Evolutionary conservation across 2,797 vertebrate genomes (phyloP), one percentile per base, ranked within the genome.

Genomic region (Craterocephalus amniculus): DNA sequence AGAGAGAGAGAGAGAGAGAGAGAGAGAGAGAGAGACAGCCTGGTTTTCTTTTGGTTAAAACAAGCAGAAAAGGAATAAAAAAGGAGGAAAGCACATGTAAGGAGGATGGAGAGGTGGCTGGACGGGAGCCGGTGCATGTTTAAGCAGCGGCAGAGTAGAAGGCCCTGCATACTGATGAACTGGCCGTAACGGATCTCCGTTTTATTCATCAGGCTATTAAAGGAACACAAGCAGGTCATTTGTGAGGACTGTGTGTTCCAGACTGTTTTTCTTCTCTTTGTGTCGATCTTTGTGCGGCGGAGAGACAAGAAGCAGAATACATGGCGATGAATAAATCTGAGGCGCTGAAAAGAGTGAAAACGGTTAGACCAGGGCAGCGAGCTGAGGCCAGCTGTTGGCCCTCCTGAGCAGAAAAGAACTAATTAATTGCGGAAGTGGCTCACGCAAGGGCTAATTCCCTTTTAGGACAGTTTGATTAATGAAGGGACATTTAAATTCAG

Each of bases 201-300:
- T 88, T 91, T 90, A 88, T 91, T 92, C 91, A 91, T 91, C 84
- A 88, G 86, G 74, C 83, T 84, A 83, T 88, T 89, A 86, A 86
- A 88, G 64, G 65, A 79, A 76, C 83, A 92, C 85, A 91, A 88
- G 79, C 76, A 52, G 65, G 72, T 76, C 68, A 72, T 89, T 91
- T 92, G 89, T 91, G 84, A 75, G 83, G 83, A 81, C 83, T 70
- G 84, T 83, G 43, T 83, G 86, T 88, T 90, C 87, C 70, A 78
- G 69, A 54, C 83, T 51, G 79, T 77, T 89, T 91, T 83, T 85
- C 78, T 81, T 70, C 83, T 74, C 75, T 71, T 78, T 80, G 79
- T 72, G 71, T 59, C 22, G 56, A 2, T 67, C 34, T 78, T 81
- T 72, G 79, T 74, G 83, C 13, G 32, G 58, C 55, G 64, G 52